Evolutionary conservation across 2,888 invertebrate species (phyloP), one percentile per base, ranked within the genome.

Genomic region (Ephialtes manifestator): DNA sequence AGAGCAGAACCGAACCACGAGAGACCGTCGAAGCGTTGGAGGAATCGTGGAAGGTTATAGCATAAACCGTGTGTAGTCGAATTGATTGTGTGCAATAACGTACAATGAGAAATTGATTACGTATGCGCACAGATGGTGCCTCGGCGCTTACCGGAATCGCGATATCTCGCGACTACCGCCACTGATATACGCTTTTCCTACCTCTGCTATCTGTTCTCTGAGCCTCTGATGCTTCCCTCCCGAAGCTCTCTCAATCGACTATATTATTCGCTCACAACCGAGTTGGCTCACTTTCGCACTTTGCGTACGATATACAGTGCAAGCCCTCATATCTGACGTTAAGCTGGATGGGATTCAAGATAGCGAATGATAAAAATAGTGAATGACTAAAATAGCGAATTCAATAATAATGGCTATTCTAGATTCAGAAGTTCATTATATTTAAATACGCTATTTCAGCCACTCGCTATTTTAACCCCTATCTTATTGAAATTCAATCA

Each of bases 41-140:
- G 74, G 31, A 74, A 60, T 48, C 28, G 48, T 46, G 11, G 46
- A 48, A 60, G 55, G 39, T 43, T 31, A 31, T 46, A 46, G 10
- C 28, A 20, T n/a, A 4, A 31, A 68, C 48, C n/a, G 28, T 46
- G 24, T 20, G n/a, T 55, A n/a, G 67, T 35, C 43, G 46, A 76
- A 60, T 28, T 15, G 35, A 46, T 63, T 55, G 46, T 55, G 63
- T 24, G 39, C 53, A 55, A 81, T 81, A 71, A 81, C 75, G 65
- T 75, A 71, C 81, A 78, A 71, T 65, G 78, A 68, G 63, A 63
- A 81, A 85, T 85, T 85, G 65, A 81, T 85, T 71, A 70, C 78
- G 39, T 70, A 65, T 51, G 15, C 28, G 55, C 48, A 51, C 60
- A 63, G 51, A 68, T 72, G 77, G 58, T 55, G 68, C 60, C 24